Percentiles rank a stretch among this genome's conserved stretches.
Conservation (phyloP, 2,888 invertebrate genomes). For the Oscheius sp. region DNA sequence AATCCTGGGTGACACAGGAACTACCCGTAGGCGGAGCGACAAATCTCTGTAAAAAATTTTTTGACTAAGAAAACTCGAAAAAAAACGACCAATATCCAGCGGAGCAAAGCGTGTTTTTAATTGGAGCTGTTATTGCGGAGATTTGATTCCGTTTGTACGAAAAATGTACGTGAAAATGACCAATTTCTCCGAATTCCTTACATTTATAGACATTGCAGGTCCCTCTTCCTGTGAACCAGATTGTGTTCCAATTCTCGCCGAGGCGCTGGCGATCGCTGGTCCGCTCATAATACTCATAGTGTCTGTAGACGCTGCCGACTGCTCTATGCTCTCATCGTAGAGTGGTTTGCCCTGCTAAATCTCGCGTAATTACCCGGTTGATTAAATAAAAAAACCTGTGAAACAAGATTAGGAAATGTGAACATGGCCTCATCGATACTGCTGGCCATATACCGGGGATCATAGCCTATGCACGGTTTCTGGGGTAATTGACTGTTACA, state of each 20-base stretch:
- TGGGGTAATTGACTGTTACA: neutral
- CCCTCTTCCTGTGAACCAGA: neutral
- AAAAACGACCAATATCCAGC: too few relatives aligned
- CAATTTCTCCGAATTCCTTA: neutral
- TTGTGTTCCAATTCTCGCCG: neutral
- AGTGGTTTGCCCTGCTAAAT: constrained; percentile 13
- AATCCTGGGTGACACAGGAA: constrained; percentile 33
- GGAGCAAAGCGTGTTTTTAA: too few relatives aligned
- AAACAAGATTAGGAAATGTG: constrained; percentile 52
- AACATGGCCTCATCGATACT: constrained; percentile 56
- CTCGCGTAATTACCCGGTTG: too few relatives aligned
- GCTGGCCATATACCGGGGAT: constrained; percentile 49
- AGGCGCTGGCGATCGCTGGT: neutral
- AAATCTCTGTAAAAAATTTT: constrained; percentile 2
- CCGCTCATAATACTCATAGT: neutral
- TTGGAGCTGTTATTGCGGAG: too few relatives aligned
- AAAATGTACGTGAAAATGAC: too few relatives aligned
- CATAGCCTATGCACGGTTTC: constrained; percentile 46
- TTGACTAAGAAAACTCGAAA: neutral
- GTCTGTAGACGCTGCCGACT: neutral
- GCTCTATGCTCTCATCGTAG: constrained; percentile 11
- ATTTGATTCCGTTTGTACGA: too few relatives aligned
- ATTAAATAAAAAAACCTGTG: neutral
- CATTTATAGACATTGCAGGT: constrained; percentile 23
- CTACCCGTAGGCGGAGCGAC: neutral